Percentiles rank a stretch among this genome's conserved stretches.
These are phyloP conservation scores for Chrysomallon squamiferum DNA, from an alignment of 1,140 invertebrate genomes.

Conservation along the genomic window DNA sequence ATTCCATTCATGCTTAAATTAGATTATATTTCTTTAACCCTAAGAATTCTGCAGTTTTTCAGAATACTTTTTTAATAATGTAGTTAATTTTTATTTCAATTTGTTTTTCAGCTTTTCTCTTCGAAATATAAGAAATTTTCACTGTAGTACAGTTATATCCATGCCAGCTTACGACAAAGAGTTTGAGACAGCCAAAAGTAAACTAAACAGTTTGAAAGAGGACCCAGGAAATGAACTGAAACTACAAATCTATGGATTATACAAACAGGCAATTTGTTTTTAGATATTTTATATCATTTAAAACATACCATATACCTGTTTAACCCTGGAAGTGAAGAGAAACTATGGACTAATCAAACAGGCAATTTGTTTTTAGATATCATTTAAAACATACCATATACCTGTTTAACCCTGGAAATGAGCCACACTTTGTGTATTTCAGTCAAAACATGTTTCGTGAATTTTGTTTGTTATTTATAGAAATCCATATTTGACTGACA, in stretches of 20 bases:
- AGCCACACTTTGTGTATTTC: too few species aligned
- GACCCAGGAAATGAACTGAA: slow-evolving; percentile 69
- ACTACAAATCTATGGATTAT: slow-evolving; percentile 70
- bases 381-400: neutral
- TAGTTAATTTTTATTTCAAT: too few species aligned
- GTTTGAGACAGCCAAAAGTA: slow-evolving; percentile 64
- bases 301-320: neutral
- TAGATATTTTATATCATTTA: neutral
- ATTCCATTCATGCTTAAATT: too few species aligned
- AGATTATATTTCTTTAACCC: too few species aligned
- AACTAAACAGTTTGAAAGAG: slow-evolving; percentile 61
- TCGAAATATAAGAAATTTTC: neutral
- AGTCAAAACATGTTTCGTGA: too few species aligned
- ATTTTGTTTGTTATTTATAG: too few species aligned
- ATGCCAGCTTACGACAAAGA: slow-evolving; percentile 44
- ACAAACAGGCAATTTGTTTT: slow-evolving; percentile 65
- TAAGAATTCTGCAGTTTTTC: too few species aligned
- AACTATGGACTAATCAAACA: slow-evolving; percentile 72
- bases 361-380: slow-evolving; percentile 39
- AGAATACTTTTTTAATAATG: too few species aligned
- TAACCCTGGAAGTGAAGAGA: slow-evolving; percentile 67
- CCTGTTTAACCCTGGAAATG: slow-evolving; percentile 64
- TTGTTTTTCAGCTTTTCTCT: too few species aligned
- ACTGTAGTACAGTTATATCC: neutral
- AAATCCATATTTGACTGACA: too few species aligned